Conservation (phyloP, 1,140 invertebrate genomes). For the Leptinotarsa undecemlineata region DNA sequence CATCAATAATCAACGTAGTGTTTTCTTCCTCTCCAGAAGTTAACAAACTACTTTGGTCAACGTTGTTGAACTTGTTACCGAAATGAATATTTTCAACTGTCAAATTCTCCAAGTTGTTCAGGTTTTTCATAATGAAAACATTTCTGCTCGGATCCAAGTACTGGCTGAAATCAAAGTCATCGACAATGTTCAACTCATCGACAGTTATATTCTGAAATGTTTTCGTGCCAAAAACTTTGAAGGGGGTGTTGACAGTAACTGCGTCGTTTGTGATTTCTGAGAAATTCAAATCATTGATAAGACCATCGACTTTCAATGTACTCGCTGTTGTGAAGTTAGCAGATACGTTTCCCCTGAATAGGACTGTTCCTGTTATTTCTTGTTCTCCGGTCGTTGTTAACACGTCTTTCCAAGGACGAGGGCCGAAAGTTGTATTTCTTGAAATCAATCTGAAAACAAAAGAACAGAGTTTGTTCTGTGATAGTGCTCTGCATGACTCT, state of each 20-base stretch:
- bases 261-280: conserved; percentile 37
- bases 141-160: conserved; percentile 7
- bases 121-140: conserved; percentile 14
- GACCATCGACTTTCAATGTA: conserved; percentile 28
- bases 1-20: conserved; percentile 35
- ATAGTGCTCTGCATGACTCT: no score
- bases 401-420: conserved; percentile 23
- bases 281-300: conserved; percentile 38
- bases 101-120: conserved; percentile 28
- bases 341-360: conserved; percentile 28
- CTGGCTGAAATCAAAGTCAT: conserved; percentile 35
- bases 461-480: no score
- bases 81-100: conserved; percentile 39
- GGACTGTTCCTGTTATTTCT: conserved; percentile 22
- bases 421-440: conserved; percentile 28
- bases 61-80: conserved; percentile 31
- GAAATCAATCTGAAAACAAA: conserved; percentile 29
- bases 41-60: conserved; percentile 30
- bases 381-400: conserved; percentile 22
- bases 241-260: conserved; percentile 28
- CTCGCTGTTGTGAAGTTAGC: conserved; percentile 23
- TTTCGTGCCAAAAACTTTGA: conserved; percentile 42
- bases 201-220: conserved; percentile 43
- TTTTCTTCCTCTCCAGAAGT: conserved; percentile 31
- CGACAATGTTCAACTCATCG: conserved; percentile 37